These are phyloP conservation scores for Magallana gigas DNA, from an alignment of 1,140 invertebrate species.

Conservation along the genomic window DNA sequence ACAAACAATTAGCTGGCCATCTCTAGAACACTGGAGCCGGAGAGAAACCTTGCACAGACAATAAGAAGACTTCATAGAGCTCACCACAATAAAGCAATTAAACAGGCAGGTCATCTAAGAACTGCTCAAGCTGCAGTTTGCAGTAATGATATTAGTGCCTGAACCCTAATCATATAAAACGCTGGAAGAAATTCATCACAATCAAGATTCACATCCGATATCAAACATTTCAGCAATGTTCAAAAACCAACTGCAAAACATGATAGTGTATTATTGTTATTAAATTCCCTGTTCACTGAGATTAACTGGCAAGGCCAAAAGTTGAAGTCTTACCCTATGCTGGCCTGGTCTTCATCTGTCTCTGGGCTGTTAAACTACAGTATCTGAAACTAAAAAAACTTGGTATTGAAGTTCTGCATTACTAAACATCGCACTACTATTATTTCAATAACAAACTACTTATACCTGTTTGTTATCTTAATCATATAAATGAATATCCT, in stretches of 20 bases:
- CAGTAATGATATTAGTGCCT: constrained; percentile 4
- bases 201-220: constrained; percentile 6
- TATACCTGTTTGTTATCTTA: no score
- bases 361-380: no score
- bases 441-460: no score
- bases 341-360: neutral
- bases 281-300: neutral
- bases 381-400: neutral
- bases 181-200: constrained; percentile 3
- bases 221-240: neutral
- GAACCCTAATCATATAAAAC: neutral
- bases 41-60: constrained; percentile 3
- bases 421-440: neutral
- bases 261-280: neutral
- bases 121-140: constrained; percentile 9
- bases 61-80: constrained; percentile 1
- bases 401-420: neutral
- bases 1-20: constrained; percentile 26
- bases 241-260: constrained; percentile 25
- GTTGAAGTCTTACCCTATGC: neutral
- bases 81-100: neutral
- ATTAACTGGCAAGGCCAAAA: no score
- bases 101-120: neutral
- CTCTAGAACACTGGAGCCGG: constrained; percentile 3
- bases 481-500: no score